Evolutionary conservation across 2,113 vertebrate genomes (phyloP).

Genomic region (Acanthochromis polyacanthus): DNA sequence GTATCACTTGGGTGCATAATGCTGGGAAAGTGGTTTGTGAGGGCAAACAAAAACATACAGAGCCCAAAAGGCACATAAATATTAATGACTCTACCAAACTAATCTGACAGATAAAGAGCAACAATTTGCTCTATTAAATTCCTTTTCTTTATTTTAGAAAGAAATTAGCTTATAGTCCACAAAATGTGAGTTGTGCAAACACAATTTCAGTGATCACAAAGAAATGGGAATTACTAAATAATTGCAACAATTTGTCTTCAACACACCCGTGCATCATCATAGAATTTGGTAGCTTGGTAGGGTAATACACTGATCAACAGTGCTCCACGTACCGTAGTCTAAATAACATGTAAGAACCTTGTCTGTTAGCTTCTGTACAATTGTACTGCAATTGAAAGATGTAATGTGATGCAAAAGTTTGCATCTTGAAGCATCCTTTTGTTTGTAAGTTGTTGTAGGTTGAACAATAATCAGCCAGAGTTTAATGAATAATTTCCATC

Average conservation of each 20-base stretch:
- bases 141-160: background rate
- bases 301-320: too few species aligned
- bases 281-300: background rate
- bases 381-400: too few species aligned
- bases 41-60: slow-evolving; percentile 5
- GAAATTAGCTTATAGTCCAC: background rate
- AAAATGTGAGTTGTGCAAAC: background rate
- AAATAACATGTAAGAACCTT: too few species aligned
- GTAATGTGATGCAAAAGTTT: too few species aligned
- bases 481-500: too few species aligned
- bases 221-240: slow-evolving; percentile 5
- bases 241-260: background rate
- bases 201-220: background rate
- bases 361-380: too few species aligned
- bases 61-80: slow-evolving; percentile 4
- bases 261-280: slow-evolving; percentile 3
- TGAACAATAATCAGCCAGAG: too few species aligned
- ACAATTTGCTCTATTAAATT: too few species aligned
- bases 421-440: too few species aligned
- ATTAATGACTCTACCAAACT: background rate
- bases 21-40: slow-evolving; percentile 6
- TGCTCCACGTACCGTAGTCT: background rate
- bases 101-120: slow-evolving; percentile 12
- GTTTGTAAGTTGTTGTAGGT: too few species aligned
- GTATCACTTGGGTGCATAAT: background rate